Evolutionary conservation across 2,888 invertebrate species (phyloP), one percentile per base, ranked within the genome.

Genomic region (Seladonia tumulorum): DNA sequence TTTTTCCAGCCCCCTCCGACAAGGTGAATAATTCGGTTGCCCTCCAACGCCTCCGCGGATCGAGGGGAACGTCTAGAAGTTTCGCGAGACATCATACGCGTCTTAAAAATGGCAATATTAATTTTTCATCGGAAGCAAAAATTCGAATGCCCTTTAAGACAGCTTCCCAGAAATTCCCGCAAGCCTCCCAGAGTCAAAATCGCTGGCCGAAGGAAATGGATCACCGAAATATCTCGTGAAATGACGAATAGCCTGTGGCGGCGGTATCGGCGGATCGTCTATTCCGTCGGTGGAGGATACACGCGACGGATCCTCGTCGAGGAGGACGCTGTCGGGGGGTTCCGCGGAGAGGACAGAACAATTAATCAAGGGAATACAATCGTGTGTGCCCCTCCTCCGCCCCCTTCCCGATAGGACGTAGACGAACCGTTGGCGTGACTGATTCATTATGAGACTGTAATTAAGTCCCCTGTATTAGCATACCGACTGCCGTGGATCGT

Each of bases 391-490:
- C 8, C 22, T 53, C 49, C 49, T 22, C n/a, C n/a, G 35, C 35
- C 57, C 57, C 57, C 57, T 22, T 45, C 12, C 82, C 45, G 63
- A 29, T 63, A 72, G 73, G 74, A 63, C 74, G 47, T 47, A 73
- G 70, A 79, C 73, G 71, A 72, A 81, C 76, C 73, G 78, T 63
- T 84, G 87, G 90, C 93, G 92, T 92, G 92, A 93, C 93, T 92
- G 93, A 94, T 93, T 93, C 94, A 93, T 94, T 93, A 93, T 92
- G 91, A 93, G 92, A 88, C 90, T 91, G 93, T 94, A 93, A 94
- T 93, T 94, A 92, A 92, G 92, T 91, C 89, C 88, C 35, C 80
- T 87, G 87, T 90, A 93, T 94, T 93, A 94, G 93, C 94, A 94
- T 94, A 93, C 92, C 92, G 88, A 87, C 89, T 87, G 2, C n/a